Evolutionary conservation across 2,888 invertebrate species (phyloP), one percentile per base, ranked within the genome.

Genomic region (Athetis lepigone): DNA sequence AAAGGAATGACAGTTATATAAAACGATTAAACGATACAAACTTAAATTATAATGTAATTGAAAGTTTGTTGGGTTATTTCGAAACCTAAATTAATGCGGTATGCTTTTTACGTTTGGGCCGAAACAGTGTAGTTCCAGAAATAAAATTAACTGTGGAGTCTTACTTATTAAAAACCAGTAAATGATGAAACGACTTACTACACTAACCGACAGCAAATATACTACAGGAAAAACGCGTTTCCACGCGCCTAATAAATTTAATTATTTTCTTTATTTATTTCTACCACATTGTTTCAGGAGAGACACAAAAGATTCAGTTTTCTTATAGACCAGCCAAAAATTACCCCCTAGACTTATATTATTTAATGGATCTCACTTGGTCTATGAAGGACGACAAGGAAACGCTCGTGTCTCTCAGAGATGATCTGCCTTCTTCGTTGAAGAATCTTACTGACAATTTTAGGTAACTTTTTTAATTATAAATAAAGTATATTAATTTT

Each of bases 341-440:
- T 88, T 98, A 98, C 84, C 97, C 97, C 7, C 95, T 99, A 42
- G 98, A 98, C 87, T 93, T 98, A 42, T 99, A 98, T 90, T 98
- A 98, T 84, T 93, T 99, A 77, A 98, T 98, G 97, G 98, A 98
- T 88, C 94, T 98, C 61, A 98, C 98, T 2, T 97, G 97, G 95
- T 98, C 98, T 2, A 98, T 98, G 99, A 96, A 96, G 83, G 97
- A 98, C 76, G 98, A 98, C 88, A 97, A 98, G 84, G 96, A 97
- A 66, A 98, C 98, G 2, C 90, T 98, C 54, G 97, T 97, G 1
- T 95, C 95, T 11, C 85, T 97, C 51, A 96, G 97, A 19, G 96
- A 95, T 37, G 95, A 96, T 77, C 88, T 97, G 49, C 95, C 96
- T 0, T 85, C 86, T 43, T 93, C 96, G 47, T 82, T 98, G 75